Conservation (phyloP, 2,888 invertebrate species). For the Hyles lineata region DNA sequence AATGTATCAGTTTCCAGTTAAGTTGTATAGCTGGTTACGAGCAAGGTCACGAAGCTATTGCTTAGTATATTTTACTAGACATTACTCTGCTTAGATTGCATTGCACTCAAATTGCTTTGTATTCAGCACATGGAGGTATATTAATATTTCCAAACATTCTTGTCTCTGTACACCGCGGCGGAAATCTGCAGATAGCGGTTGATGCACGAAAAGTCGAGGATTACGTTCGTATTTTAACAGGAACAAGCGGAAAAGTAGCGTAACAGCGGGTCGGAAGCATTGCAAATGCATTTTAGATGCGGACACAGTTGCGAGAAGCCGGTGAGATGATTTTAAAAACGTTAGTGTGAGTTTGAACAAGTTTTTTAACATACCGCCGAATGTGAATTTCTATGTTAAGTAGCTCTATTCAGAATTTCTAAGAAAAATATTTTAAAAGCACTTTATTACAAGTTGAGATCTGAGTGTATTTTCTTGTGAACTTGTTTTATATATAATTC, state of each 20-base stretch:
- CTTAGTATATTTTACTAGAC: too few species aligned
- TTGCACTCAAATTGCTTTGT: too few species aligned
- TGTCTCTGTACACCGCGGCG: not conserved
- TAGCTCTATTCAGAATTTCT: slow-evolving; percentile 11
- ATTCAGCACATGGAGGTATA: too few species aligned
- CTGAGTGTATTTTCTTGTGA: too few species aligned
- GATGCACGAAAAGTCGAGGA: not conserved
- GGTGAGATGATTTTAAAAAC: slow-evolving; percentile 4
- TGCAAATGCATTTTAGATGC: slow-evolving; percentile 17
- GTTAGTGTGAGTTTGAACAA: not conserved
- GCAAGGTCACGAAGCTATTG: too few species aligned
- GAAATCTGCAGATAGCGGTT: not conserved
- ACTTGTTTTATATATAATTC: too few species aligned
- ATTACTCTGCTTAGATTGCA: too few species aligned
- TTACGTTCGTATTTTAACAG: not conserved
- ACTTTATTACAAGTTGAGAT: too few species aligned
- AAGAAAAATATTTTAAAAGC: not conserved
- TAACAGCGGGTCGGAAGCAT: slow-evolving; percentile 3
- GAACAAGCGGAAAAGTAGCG: not conserved
- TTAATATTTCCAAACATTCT: too few species aligned
- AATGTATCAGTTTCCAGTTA: too few species aligned
- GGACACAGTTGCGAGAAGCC: not conserved
- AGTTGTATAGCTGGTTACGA: too few species aligned
- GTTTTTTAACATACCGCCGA: not conserved
- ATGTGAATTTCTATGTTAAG: slow-evolving; percentile 7